Conservation (phyloP, 2,797 vertebrate species). For the Sebastes hubbsi region DNA sequence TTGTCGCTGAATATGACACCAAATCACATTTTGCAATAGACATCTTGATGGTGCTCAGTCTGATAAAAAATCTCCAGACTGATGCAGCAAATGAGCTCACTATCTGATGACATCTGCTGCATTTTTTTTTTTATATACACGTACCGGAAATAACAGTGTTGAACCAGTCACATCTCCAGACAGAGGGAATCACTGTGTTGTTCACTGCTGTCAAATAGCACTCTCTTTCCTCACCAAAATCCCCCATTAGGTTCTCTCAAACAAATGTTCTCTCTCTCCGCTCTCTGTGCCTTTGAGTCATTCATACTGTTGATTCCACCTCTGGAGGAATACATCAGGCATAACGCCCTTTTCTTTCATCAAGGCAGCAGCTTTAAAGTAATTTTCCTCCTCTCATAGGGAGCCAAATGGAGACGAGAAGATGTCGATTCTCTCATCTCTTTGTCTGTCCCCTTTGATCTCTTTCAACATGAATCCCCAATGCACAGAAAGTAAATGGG, state of each 20-base stretch:
- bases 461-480: conserved; percentile 71
- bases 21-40: conserved; percentile 14
- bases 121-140: conserved; percentile 22
- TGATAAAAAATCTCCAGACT: conserved; percentile 43
- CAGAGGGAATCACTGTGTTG: conserved; percentile 57
- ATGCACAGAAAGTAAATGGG: conserved; percentile 72
- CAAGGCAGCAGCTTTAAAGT: conserved; percentile 77
- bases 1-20: conserved; percentile 10
- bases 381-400: conserved; percentile 72
- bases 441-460: conserved; percentile 80
- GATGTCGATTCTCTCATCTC: conserved; percentile 79
- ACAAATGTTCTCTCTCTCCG: conserved; percentile 45
- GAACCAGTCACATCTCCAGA: conserved; percentile 57
- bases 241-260: conserved; percentile 55
- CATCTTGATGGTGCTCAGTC: conserved; percentile 8
- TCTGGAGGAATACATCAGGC: conserved; percentile 73
- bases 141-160: conserved; percentile 40
- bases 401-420: conserved; percentile 78
- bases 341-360: conserved; percentile 74
- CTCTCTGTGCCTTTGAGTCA: conserved; percentile 62
- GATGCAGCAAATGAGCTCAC: conserved; percentile 45
- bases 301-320: conserved; percentile 75
- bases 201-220: conserved; percentile 66
- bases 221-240: conserved; percentile 50
- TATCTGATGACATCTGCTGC: conserved; percentile 50